phyloP scores from a whole-genome alignment of 2,113 vertebrate genomes.

The Entomyzon cyanotis region DNA sequence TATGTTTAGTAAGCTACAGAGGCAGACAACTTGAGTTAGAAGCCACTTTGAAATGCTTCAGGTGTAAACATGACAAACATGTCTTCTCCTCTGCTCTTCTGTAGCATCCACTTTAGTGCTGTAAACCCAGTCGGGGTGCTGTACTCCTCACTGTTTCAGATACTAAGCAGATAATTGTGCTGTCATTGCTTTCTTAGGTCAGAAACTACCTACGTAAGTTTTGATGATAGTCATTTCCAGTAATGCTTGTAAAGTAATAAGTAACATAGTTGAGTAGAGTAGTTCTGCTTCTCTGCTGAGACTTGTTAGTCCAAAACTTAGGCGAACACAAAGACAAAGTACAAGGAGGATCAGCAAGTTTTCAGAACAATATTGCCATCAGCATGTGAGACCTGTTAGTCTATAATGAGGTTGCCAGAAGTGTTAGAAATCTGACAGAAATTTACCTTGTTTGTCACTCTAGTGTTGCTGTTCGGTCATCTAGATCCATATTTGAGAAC shows the following conservation, averaged over 20 bases:
- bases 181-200: neutral
- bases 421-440: neutral
- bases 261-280: neutral
- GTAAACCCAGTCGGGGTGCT: neutral
- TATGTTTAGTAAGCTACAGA: neutral
- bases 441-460: neutral
- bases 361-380: neutral
- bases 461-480: neutral
- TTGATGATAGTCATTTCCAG: neutral
- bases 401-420: neutral
- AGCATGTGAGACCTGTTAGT: neutral
- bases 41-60: constrained; percentile 20
- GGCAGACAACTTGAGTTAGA: neutral
- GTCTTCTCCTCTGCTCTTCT: neutral
- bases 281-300: neutral
- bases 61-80: neutral
- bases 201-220: neutral
- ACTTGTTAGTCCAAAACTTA: neutral
- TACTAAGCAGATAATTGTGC: neutral
- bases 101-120: neutral
- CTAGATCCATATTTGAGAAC: neutral
- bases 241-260: neutral
- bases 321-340: neutral
- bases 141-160: neutral
- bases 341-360: neutral